Evolutionary conservation across 2,888 invertebrate species (phyloP), one percentile per base, ranked within the genome.

Genomic region (Caenorhabditis uteleia): DNA sequence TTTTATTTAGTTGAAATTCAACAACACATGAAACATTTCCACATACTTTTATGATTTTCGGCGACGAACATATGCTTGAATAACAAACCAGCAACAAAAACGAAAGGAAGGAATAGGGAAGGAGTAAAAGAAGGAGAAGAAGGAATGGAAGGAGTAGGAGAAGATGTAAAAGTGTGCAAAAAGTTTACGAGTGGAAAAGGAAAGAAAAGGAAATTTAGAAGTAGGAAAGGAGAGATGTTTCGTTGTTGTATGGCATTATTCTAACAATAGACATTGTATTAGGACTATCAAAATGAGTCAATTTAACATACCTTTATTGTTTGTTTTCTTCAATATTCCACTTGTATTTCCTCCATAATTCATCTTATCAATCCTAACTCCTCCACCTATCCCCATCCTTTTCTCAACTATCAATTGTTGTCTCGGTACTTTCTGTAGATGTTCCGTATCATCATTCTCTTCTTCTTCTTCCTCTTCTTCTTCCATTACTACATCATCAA

Each of bases 241-340:
- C 42, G 23, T 8, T 42, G 26, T 16, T 16, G 16, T 42, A 5
- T 25, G 16, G n/a, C 14, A 4, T 12, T 16, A 33, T 33, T n/a
- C n/a, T n/a, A n/a, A n/a, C n/a, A n/a, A 8, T 29, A 8, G 7
- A 8, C 29, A 8, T 29, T 29, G 6, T 29, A 8, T 29, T 12
- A 29, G 29, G 29, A 12, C 12, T 29, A 8, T 18, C 18, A 18
- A 16, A 36, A 36, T 5, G 10, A 5, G 16, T 18, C n/a, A n/a
- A n/a, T n/a, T n/a, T n/a, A n/a, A n/a, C 53, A 25, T 34, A 55
- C 55, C 47, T 18, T 55, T 55, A 21, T 36, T 48, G 42, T 43
- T 39, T n/a, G 14, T 59, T 27, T 51, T 62, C 36, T 66, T 66
- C 40, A 66, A 29, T 36, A 66, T 66, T 12, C 66, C 53, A 12